Evolutionary conservation across 1,140 invertebrate genomes (phyloP), one percentile per base, ranked within the genome.

Genomic region (Anadara kagoshimensis): DNA sequence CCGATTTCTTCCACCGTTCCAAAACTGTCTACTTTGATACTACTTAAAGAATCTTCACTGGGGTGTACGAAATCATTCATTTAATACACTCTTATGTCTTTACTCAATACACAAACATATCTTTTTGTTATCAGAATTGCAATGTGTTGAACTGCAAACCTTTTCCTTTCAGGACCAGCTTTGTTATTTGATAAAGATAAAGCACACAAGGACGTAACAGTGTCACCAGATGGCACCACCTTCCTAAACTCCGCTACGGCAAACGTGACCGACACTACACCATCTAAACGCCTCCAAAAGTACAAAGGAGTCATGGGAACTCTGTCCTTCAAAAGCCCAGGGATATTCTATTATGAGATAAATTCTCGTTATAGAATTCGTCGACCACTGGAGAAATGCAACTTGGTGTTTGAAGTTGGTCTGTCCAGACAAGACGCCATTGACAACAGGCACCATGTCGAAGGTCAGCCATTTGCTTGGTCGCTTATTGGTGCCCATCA

Each of bases 341-440:
- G 73, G 0, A 66, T 54, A 58, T 70, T 36, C 56, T 70, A 70
- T 22, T 75, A 75, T 41, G 73, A 69, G 36, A 26, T 75, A 16
- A 66, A 75, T 14, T 56, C 70, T 11, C 49, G 57, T 0, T 70
- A 66, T 47, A 70, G 67, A 16, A 63, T 75, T 0, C 45, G 62
- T 0, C 58, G 54, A 16, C 68, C 68, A 10, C 45, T 75, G 18
- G 73, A 75, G 53, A 75, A 75, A 51, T 66, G 68, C 45, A 75
- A 75, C 22, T 56, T 75, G 8, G 73, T 75, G 8, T 75, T 70
- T n/a, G 73, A 75, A 53, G 43, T 75, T n/a, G 73, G 73, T 14
- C 22, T 75, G 1, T 62, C 68, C 3, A 26, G 73, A 36, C 41
- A 63, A n/a, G 54, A 36, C 18, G 61, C 57, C 20, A 66, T 75